Conservation (phyloP, 2,888 invertebrate genomes). For the Junonia oenone region DNA sequence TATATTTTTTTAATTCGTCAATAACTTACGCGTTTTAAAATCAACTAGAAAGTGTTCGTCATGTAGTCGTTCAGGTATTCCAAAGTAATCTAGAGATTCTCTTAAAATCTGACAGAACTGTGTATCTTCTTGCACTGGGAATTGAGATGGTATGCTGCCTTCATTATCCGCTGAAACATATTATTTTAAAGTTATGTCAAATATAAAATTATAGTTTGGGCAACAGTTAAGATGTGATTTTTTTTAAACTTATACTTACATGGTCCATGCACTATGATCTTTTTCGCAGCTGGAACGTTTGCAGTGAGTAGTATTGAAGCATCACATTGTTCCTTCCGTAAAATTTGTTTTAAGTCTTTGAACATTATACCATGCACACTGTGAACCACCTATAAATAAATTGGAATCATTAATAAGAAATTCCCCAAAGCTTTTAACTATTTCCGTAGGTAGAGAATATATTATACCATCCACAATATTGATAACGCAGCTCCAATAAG, state of each 20-base stretch:
- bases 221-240: background rate
- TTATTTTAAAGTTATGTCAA: background rate
- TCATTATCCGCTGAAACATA: constrained; percentile 85
- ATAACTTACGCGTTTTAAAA: constrained; percentile 98
- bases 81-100: constrained; percentile 97
- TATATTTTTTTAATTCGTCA: no score
- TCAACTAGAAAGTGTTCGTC: constrained; percentile 97
- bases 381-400: constrained; percentile 91
- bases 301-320: constrained; percentile 98
- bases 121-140: constrained; percentile 98
- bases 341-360: constrained; percentile 98
- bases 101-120: constrained; percentile 96
- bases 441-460: background rate
- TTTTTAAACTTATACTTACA: constrained; percentile 46
- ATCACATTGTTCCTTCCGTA: constrained; percentile 99
- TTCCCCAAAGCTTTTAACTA: background rate
- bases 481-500: constrained; percentile 96
- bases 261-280: constrained; percentile 97
- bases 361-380: constrained; percentile 99
- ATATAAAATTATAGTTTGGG: background rate
- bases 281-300: constrained; percentile 99
- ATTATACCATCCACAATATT: constrained; percentile 95
- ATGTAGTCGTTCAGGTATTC: constrained; percentile 93
- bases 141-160: constrained; percentile 97
- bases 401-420: no score